Base-by-base conservation (phyloP, 2,113 vertebrate genomes). In the Ctenodactylus gundi region DNA sequence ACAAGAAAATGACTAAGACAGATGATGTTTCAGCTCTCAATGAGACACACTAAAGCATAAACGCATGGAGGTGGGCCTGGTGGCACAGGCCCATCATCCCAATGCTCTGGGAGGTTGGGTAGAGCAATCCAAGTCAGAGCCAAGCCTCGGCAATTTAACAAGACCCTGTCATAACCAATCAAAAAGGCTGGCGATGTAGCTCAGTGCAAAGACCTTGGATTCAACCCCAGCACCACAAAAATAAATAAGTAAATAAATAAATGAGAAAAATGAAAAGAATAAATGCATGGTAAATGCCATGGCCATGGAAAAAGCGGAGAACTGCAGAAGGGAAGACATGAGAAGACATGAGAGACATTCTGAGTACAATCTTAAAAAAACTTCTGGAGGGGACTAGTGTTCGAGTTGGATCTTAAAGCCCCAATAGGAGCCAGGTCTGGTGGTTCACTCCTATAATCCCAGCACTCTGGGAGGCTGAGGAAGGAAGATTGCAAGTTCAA, bases 251-350 rank as follows among this genome's bases (percentile, higher is more conserved):
- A n/a, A n/a, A n/a, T n/a, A n/a, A n/a, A n/a, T n/a, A n/a, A n/a
- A n/a, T n/a, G n/a, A n/a, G n/a, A n/a, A n/a, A n/a, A n/a, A n/a
- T n/a, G n/a, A n/a, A 34, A 51, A 53, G 76, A 76, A 91, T 17
- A 34, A 46, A 60, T 4, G 25, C 2, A 34, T 11, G 4, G 9
- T 29, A 34, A 2, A 4, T 12, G 36, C 3, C 21, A 29, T 0
- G 12, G 14, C 1, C 70, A 25, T 46, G 7, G 64, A 51, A 75
- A 80, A 51, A 41, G 34, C 51, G 65, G 87, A 94, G 51, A 72
- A 62, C 31, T 80, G 2, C 25, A 11, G 11, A 67, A 58, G 29
- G 36, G 51, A n/a, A 64, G 53, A 77, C 21, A 20, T 62, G 4
- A 64, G n/a, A n/a, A n/a, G n/a, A n/a, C n/a, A n/a, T n/a, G 36